phyloP scores from a whole-genome alignment of 2,888 invertebrate genomes.

The Sialis fuliginosa region DNA sequence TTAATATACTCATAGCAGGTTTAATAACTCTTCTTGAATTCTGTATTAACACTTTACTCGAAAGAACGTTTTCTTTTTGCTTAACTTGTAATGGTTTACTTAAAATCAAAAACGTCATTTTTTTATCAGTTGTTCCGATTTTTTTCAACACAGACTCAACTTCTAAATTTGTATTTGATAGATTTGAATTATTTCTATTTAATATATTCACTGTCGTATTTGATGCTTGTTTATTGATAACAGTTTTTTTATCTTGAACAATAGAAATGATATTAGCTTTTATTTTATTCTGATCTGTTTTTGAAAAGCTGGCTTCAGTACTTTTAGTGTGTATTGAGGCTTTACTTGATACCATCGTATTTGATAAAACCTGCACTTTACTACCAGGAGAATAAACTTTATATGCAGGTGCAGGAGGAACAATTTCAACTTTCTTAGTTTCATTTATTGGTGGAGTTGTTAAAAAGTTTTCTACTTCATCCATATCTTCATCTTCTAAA shows the following conservation, averaged over 20 bases:
- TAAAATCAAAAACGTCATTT: neutral
- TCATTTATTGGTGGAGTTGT: neutral
- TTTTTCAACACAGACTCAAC: neutral
- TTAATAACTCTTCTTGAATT: neutral
- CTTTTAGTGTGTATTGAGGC: neutral
- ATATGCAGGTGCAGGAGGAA: neutral
- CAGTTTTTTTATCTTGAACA: neutral
- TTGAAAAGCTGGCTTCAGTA: neutral
- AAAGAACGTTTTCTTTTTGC: neutral
- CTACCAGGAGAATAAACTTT: too few relatives aligned
- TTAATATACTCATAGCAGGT: neutral
- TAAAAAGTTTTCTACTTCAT: neutral
- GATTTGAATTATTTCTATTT: neutral
- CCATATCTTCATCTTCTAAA: neutral
- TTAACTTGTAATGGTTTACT: neutral
- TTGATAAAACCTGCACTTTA: neutral
- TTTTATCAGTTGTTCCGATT: neutral
- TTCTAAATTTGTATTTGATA: neutral
- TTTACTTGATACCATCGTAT: neutral
- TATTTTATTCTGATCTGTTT: neutral
- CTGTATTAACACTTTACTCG: neutral
- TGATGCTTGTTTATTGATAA: neutral
- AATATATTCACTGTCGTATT: neutral
- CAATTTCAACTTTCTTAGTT: neutral
- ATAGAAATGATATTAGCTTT: conserved; percentile 1